These are phyloP conservation scores for Spialia ferax DNA, from an alignment of 2,888 invertebrate species.

Conservation along the genomic window DNA sequence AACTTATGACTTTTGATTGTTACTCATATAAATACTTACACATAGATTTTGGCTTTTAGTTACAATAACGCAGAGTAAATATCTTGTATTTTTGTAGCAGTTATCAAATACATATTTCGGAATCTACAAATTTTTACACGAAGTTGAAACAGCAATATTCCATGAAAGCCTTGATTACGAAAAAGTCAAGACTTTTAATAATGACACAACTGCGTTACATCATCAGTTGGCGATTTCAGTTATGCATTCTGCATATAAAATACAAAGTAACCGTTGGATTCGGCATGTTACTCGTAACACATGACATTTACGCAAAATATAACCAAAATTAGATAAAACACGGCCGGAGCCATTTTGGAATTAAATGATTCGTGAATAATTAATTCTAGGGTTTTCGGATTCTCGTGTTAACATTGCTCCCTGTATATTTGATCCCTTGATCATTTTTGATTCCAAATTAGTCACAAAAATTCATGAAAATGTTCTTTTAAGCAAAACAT, in stretches of 20 bases:
- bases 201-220: constrained; percentile 24
- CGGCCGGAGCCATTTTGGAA: constrained; percentile 10
- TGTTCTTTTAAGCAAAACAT: neutral
- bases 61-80: too few species aligned
- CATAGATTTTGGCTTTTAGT: too few species aligned
- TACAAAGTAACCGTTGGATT: constrained; percentile 21
- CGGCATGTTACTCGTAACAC: constrained; percentile 27
- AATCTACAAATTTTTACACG: neutral
- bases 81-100: too few species aligned
- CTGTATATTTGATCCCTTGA: too few species aligned
- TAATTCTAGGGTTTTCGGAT: neutral
- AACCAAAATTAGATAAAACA: constrained; percentile 31
- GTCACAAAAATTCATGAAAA: neutral
- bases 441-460: neutral
- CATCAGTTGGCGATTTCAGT: constrained; percentile 26
- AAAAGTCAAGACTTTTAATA: neutral
- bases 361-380: constrained; percentile 7
- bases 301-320: constrained; percentile 28
- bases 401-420: neutral
- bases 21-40: constrained; percentile 15
- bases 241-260: constrained; percentile 8
- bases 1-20: constrained; percentile 1
- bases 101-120: too few species aligned
- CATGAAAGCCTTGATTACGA: neutral
- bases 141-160: neutral